These are phyloP conservation scores for Typhlomys cinereus DNA, from an alignment of 2,113 vertebrate species.

Conservation along the genomic window DNA sequence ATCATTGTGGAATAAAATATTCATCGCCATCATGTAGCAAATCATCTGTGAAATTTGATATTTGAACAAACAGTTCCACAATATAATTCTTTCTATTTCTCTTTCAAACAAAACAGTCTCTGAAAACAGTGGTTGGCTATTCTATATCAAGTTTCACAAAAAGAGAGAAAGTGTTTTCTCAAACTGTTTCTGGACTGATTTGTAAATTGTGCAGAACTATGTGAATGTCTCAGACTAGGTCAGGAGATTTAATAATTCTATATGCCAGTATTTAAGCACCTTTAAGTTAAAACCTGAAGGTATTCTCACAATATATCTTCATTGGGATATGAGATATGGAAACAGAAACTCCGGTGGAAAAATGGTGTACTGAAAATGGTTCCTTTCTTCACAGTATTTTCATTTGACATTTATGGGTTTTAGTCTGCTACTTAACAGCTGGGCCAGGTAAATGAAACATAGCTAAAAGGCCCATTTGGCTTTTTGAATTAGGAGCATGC, in stretches of 20 bases:
- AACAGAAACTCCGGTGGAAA: conserved; percentile 22
- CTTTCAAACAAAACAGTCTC: conserved; percentile 46
- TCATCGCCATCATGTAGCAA: conserved; percentile 62
- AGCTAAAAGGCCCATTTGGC: conserved; percentile 15
- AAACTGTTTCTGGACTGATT: background rate
- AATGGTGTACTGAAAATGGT: background rate
- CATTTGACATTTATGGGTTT: conserved; percentile 4
- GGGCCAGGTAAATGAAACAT: conserved; percentile 16
- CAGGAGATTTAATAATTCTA: background rate
- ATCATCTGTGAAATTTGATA: conserved; percentile 72
- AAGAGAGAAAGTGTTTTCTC: background rate
- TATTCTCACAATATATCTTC: background rate
- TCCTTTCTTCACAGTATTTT: conserved; percentile 27
- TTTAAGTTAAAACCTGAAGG: background rate
- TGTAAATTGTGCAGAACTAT: conserved; percentile 35
- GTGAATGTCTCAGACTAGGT: background rate
- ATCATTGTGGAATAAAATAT: conserved; percentile 59
- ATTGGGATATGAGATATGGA: background rate
- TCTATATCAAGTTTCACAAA: background rate
- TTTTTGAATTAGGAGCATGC: background rate
- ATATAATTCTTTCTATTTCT: conserved; percentile 48
- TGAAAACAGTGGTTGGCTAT: conserved; percentile 33
- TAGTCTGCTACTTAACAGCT: conserved; percentile 48
- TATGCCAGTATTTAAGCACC: conserved; percentile 14
- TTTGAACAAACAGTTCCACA: conserved; percentile 47